Base-by-base conservation (phyloP, 2,888 invertebrate genomes). In the Chrysopilus asiliformis region DNA sequence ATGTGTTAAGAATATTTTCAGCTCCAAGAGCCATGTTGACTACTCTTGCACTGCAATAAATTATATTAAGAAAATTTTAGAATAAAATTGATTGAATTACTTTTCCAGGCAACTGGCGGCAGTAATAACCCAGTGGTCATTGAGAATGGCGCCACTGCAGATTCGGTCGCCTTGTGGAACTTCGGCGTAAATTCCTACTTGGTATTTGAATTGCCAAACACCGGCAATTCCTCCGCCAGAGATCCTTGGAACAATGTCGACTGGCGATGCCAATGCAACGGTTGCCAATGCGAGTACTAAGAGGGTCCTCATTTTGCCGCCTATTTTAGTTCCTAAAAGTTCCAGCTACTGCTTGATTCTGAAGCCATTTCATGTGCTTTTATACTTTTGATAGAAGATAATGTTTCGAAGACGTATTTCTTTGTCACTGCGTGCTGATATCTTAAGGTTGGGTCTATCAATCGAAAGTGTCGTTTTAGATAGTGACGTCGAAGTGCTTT, bases 141-240 rank as follows among this genome's bases (percentile, higher is more conserved):
- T 26, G 16, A 38, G 27, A 10, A 38, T n/a, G 5, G 32, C 18
- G 4, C 38, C 38, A 19, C 38, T 33, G 28, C 38, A 38, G 32
- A 27, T 32, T n/a, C n/a, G n/a, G 7, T n/a, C n/a, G 1, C 32
- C 26, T 28, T 19, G 18, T 9, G 10, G 27, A 2, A n/a, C 6
- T 5, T 10, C 7, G 4, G 33, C 13, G 2, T 32, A 9, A 6
- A 38, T 18, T 8, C 38, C 38, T 7, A 16, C 38, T 28, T 38
- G 38, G 13, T 38, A 32, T 4, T 32, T 32, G 22, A 38, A 32
- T 10, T 26, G 27, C 26, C 26, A 26, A 15, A 27, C 27, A 8
- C 20, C 18, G 4, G 38, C 38, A 19, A 28, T 27, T 5, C 27
- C 17, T 13, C 38, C 38, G 16, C 38, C 38, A 14, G 22, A 20